phyloP scores from a whole-genome alignment of 2,888 invertebrate species.

The Pyrocoelia pectoralis region DNA sequence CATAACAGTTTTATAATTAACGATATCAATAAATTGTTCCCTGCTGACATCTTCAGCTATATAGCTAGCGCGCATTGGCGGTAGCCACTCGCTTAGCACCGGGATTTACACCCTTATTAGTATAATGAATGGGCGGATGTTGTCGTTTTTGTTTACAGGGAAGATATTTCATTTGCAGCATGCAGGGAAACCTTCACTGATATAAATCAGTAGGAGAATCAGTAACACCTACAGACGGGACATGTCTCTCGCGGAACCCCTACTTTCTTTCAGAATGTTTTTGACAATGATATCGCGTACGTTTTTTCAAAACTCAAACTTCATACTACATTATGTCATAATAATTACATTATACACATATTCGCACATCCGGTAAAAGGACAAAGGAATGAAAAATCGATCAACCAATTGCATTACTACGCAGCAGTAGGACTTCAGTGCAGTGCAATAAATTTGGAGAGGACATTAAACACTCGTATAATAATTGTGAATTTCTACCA shows the following conservation, averaged over 20 bases:
- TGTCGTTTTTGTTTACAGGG: conserved; percentile 46
- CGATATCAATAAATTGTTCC: conserved; percentile 46
- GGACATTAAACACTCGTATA: no score
- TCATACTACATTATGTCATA: background rate
- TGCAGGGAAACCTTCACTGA: conserved; percentile 42
- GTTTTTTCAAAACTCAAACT: background rate
- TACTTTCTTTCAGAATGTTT: conserved; percentile 30
- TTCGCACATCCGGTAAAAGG: no score
- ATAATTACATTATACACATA: no score
- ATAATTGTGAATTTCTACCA: no score
- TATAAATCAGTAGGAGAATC: conserved; percentile 45
- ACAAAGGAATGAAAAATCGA: no score
- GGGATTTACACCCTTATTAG: conserved; percentile 48
- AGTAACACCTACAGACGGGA: conserved; percentile 42
- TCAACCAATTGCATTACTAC: no score
- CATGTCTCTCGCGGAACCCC: conserved; percentile 40
- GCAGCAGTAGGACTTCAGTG: no score
- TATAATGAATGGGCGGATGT: conserved; percentile 47
- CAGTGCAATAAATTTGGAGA: no score
- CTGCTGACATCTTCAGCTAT: conserved; percentile 42
- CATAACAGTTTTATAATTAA: conserved; percentile 41
- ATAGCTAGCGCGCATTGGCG: conserved; percentile 33
- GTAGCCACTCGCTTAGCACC: conserved; percentile 38
- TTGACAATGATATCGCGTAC: conserved; percentile 10
- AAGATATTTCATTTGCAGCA: conserved; percentile 47